Evolutionary conservation across 2,113 vertebrate genomes (phyloP), one percentile per base, ranked within the genome.

Genomic region (Morone saxatilis): DNA sequence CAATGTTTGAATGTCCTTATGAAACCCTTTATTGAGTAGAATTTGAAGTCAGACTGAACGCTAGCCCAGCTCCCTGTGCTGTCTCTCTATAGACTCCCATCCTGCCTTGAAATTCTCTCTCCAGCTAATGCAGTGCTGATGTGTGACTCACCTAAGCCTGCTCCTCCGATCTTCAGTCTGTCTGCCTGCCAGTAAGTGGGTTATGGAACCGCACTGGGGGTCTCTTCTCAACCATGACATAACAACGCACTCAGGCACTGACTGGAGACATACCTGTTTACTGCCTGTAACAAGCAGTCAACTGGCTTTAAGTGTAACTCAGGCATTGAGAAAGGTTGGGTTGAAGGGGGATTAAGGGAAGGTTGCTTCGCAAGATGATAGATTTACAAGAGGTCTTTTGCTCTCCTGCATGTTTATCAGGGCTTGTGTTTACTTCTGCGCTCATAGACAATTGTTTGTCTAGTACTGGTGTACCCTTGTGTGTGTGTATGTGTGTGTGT

Each of bases 151-250:
- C 89, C 80, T 47, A 51, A 86, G 66, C 76, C 79, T 1, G 67
- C 78, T 87, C 68, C 78, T 78, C 5, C 36, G 5, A 77, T 82
- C 81, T 74, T 79, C 86, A 71, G 74, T 56, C 78, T 70, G 78
- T 71, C 78, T 85, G 61, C 41, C 71, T 88, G 86, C 60, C 40
- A 25, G 41, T 66, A 81, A 86, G 80, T 85, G 71, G 72, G 89
- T 85, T 84, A 78, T 63, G 63, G 59, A 90, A 80, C 57, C 43
- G 5, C 89, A 69, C 71, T 59, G 25, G 76, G 80, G 83, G 68
- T 83, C 77, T 88, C 70, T 80, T 75, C 66, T 90, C 89, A 85
- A 78, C 76, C 86, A 71, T 90, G 84, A 93, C 88, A 91, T 71
- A 75, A 91, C 83, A 86, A 80, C 54, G 8, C 74, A 84, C 81